A percentile compares a stretch with the other conserved stretches of the same genome.
phyloP scores from a whole-genome alignment of 1,140 invertebrate genomes.

The Drosophila cardini region DNA sequence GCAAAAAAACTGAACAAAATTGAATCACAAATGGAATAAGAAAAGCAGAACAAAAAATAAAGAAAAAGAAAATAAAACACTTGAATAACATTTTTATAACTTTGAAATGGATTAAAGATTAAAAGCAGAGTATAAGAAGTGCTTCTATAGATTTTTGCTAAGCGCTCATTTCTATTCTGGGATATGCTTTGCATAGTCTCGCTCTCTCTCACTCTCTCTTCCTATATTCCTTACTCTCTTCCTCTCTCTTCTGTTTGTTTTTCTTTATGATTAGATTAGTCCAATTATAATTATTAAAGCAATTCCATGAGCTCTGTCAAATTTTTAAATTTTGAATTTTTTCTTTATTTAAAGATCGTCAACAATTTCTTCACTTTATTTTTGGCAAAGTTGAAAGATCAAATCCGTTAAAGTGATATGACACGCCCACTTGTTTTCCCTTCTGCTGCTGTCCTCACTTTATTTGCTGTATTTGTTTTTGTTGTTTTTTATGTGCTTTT shows the following conservation, averaged over 20 bases:
- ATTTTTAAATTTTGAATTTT: conserved; percentile 5
- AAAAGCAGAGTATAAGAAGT: conserved; percentile 26
- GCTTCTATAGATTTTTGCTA: conserved; percentile 24
- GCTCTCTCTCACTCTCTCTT: not conserved
- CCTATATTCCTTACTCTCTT: no score
- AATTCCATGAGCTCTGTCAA: conserved; percentile 13
- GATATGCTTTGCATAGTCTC: conserved; percentile 10
- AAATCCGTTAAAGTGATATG: conserved; percentile 55
- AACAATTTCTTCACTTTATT: conserved; percentile 13
- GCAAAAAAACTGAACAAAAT: not conserved
- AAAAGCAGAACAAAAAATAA: conserved; percentile 14
- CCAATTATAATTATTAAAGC: conserved; percentile 57
- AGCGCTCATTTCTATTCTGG: conserved; percentile 21
- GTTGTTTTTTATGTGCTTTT: conserved; percentile 17
- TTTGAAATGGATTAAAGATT: conserved; percentile 42
- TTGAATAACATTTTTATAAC: conserved; percentile 28
- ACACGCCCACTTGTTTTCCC: conserved; percentile 26
- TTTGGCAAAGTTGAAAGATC: conserved; percentile 58
- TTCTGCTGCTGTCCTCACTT: not conserved
- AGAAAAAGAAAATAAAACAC: conserved; percentile 28
- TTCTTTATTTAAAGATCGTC: conserved; percentile 26
- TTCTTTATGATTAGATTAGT: conserved; percentile 66
- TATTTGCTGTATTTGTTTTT: conserved; percentile 2
- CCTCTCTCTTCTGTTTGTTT: not conserved
- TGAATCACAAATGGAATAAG: not conserved